Conservation (phyloP, 2,113 vertebrate genomes). For the Spermophilus dauricus region DNA sequence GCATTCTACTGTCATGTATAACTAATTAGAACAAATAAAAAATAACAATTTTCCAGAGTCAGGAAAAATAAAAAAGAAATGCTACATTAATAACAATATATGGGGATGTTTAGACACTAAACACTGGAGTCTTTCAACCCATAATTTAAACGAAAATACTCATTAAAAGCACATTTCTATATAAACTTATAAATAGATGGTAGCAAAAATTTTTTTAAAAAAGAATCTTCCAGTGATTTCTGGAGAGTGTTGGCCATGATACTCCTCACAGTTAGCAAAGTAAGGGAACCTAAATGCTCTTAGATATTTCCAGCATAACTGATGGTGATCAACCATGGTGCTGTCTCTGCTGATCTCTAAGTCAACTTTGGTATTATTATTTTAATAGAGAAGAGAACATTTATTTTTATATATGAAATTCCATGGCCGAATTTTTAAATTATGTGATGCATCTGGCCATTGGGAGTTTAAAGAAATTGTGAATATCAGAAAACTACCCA, state of each 20-base stretch:
- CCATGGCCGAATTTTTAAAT: constrained; percentile 21
- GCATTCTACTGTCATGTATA: too few relatives aligned
- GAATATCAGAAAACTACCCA: background rate
- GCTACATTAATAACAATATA: background rate
- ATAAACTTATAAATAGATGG: background rate
- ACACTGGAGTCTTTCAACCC: background rate
- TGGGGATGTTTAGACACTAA: background rate
- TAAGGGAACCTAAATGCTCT: background rate
- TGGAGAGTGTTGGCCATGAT: background rate
- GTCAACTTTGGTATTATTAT: background rate
- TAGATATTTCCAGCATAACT: background rate
- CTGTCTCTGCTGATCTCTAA: constrained; percentile 13
- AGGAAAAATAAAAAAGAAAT: background rate
- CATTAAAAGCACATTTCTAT: background rate
- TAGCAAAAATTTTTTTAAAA: background rate
- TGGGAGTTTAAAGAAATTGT: background rate
- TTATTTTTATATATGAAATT: constrained; percentile 30
- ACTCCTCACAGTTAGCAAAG: background rate
- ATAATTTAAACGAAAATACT: background rate
- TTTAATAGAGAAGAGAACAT: background rate
- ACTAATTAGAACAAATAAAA: too few relatives aligned
- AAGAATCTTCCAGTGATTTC: constrained; percentile 13
- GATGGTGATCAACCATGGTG: background rate
- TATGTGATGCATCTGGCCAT: background rate
- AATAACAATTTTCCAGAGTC: too few relatives aligned